These are phyloP conservation scores for Melolontha melolontha DNA, from an alignment of 2,888 invertebrate species.

Conservation along the genomic window DNA sequence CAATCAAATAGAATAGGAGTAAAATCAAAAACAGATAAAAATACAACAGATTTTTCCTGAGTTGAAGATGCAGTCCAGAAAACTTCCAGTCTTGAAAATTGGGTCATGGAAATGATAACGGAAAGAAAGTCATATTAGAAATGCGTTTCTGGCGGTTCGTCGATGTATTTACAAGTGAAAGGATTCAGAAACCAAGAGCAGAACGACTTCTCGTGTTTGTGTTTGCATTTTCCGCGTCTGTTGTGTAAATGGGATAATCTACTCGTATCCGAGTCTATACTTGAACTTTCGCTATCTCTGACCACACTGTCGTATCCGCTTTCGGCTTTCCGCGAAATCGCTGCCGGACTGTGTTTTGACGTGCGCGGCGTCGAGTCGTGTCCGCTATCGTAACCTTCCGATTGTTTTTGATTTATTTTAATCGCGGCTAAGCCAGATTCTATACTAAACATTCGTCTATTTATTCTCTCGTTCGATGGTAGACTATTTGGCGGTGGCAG, in stretches of 20 bases:
- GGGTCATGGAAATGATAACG: constrained; percentile 8
- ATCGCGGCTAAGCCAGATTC: constrained; percentile 75
- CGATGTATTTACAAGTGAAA: constrained; percentile 82
- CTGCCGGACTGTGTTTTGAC: constrained; percentile 83
- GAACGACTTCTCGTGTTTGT: constrained; percentile 76
- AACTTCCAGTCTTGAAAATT: constrained; percentile 38
- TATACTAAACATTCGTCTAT: constrained; percentile 72
- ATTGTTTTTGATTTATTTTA: constrained; percentile 67
- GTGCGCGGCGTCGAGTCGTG: constrained; percentile 87
- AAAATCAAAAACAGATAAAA: constrained; percentile 33
- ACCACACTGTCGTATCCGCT: constrained; percentile 94
- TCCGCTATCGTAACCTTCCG: constrained; percentile 85
- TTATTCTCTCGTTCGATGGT: constrained; percentile 74
- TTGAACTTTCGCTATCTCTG: constrained; percentile 89
- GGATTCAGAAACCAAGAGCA: constrained; percentile 83
- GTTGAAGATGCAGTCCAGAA: constrained; percentile 44
- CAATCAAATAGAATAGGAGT: constrained; percentile 9
- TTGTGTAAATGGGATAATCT: constrained; percentile 64
- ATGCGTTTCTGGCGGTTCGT: constrained; percentile 67
- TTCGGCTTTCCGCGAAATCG: constrained; percentile 84
- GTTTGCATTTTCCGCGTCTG: constrained; percentile 73
- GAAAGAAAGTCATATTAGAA: constrained; percentile 55
- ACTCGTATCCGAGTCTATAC: constrained; percentile 79
- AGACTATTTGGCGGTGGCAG: constrained; percentile 71
- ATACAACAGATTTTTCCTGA: constrained; percentile 52